These are phyloP conservation scores for Melanostoma mellinum DNA, from an alignment of 2,888 invertebrate species.

Conservation along the genomic window DNA sequence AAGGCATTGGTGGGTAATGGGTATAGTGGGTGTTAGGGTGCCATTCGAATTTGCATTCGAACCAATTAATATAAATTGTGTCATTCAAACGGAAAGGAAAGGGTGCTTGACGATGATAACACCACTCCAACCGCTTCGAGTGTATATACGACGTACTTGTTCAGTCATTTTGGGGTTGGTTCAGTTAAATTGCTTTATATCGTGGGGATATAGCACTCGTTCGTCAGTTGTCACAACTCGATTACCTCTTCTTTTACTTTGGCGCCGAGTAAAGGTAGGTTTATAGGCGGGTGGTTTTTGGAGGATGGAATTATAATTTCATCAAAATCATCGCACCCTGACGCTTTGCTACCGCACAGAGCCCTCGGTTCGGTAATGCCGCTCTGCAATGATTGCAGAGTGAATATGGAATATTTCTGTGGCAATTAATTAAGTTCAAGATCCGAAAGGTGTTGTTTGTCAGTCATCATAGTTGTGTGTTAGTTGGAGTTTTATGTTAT, in stretches of 20 bases:
- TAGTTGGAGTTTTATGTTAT: conserved; percentile 59
- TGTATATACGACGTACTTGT: background rate
- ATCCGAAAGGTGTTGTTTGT: conserved; percentile 69
- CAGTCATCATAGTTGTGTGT: conserved; percentile 39
- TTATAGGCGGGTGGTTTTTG: conserved; percentile 11
- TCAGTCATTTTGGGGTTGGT: conserved; percentile 11
- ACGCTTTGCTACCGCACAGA: conserved; percentile 51
- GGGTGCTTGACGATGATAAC: conserved; percentile 50
- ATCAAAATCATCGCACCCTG: conserved; percentile 73
- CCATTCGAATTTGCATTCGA: conserved; percentile 63
- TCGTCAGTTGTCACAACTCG: conserved; percentile 70
- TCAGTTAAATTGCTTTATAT: conserved; percentile 43
- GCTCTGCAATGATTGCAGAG: conserved; percentile 2
- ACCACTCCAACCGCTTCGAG: conserved; percentile 18
- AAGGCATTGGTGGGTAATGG: no score
- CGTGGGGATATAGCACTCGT: conserved; percentile 27
- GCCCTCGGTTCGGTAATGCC: no score
- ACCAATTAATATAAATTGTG: conserved; percentile 72
- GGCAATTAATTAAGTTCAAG: conserved; percentile 72
- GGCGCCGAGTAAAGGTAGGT: background rate
- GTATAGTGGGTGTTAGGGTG: background rate
- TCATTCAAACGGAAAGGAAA: conserved; percentile 71
- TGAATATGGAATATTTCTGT: conserved; percentile 59
- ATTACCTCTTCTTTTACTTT: conserved; percentile 68
- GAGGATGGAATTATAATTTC: conserved; percentile 71